Conservation (phyloP, 1,140 invertebrate species). For the Eupeodes corollae region DNA sequence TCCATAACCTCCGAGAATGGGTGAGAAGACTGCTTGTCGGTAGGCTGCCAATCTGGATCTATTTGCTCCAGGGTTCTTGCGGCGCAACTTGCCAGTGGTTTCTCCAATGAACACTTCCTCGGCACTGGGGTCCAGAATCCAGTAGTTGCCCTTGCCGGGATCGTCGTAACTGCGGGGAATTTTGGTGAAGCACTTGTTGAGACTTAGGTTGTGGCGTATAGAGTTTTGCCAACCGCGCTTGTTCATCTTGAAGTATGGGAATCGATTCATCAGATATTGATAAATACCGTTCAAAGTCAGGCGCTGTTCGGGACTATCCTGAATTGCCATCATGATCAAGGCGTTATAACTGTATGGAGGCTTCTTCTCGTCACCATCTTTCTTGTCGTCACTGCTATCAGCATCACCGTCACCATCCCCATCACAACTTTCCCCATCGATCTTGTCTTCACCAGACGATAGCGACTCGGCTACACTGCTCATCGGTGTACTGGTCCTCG, state of each 20-base stretch:
- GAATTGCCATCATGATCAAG: constrained; percentile 99
- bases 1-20: constrained; percentile 22
- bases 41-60: constrained; percentile 76
- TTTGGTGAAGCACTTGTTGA: constrained; percentile 99
- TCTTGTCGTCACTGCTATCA: constrained; percentile 18
- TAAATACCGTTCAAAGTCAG: constrained; percentile 97
- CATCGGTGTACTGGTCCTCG: constrained; percentile 31
- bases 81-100: constrained; percentile 84
- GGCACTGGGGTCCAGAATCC: constrained; percentile 87
- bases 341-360: constrained; percentile 98
- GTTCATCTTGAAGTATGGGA: constrained; percentile 95
- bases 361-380: constrained; percentile 54
- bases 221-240: constrained; percentile 99
- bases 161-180: constrained; percentile 87
- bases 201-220: constrained; percentile 89
- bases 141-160: constrained; percentile 91
- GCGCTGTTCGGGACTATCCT: constrained; percentile 82
- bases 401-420: constrained; percentile 10
- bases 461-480: constrained; percentile 28
- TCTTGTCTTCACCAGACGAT: constrained; percentile 20
- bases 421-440: constrained; percentile 25
- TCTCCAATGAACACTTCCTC: constrained; percentile 97
- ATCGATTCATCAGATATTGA: constrained; percentile 97
- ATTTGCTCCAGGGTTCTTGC: constrained; percentile 76
- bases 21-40: constrained; percentile 52